Conservation (phyloP, 2,888 invertebrate species). For the Heliconius ismenius region DNA sequence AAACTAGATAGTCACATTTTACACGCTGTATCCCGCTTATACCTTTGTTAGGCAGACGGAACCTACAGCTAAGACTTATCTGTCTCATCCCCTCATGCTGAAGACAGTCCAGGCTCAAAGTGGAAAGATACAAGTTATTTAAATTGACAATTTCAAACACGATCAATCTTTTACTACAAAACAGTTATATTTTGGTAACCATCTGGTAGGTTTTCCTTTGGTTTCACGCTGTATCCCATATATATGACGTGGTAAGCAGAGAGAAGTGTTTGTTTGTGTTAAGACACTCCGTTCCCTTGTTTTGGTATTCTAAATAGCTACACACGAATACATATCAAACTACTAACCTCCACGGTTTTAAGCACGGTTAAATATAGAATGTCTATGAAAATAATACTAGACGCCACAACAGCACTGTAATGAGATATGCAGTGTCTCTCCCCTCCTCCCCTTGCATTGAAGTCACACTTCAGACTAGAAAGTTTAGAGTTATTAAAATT, state of each 20-base stretch:
- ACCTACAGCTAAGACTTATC: too few relatives aligned
- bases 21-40: too few relatives aligned
- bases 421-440: not conserved
- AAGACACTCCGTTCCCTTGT: not conserved
- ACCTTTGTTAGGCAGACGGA: too few relatives aligned
- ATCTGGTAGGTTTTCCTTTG: too few relatives aligned
- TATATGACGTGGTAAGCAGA: too few relatives aligned
- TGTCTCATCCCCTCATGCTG: not conserved
- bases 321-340: too few relatives aligned
- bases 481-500: conserved; percentile 77
- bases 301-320: not conserved
- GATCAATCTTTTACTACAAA: too few relatives aligned
- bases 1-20: too few relatives aligned
- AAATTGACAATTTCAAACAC: not conserved
- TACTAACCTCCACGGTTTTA: too few relatives aligned
- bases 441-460: conserved; percentile 7
- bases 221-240: too few relatives aligned
- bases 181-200: too few relatives aligned
- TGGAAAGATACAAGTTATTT: not conserved
- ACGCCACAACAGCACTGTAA: not conserved
- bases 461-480: conserved; percentile 56
- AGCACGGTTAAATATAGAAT: not conserved
- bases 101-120: not conserved
- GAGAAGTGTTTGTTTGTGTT: too few relatives aligned
- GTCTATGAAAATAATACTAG: not conserved